Percentiles rank a stretch among this genome's conserved stretches.
phyloP scores from a whole-genome alignment of 2,888 invertebrate species.

The Eueremaeus valkanovi region DNA sequence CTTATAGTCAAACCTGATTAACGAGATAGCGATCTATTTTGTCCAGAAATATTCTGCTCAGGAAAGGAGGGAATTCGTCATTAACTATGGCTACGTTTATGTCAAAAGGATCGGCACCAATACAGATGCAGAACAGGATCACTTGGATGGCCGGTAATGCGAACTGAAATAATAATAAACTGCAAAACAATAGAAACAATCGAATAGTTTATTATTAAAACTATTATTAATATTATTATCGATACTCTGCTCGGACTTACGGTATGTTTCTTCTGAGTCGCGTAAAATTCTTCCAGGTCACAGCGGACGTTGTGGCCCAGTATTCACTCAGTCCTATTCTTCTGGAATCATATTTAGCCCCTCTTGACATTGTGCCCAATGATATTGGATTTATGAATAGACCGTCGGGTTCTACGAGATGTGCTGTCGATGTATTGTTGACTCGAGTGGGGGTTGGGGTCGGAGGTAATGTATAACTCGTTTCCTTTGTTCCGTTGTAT shows the following conservation, averaged over 20 bases:
- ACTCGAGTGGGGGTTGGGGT: slow-evolving; percentile 5
- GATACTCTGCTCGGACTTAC: slow-evolving; percentile 17
- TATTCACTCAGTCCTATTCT: slow-evolving; percentile 30
- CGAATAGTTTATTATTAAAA: not conserved
- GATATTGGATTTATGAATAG: slow-evolving; percentile 12
- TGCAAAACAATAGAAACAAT: slow-evolving; percentile 42
- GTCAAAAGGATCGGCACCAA: slow-evolving; percentile 50
- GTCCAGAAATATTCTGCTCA: slow-evolving; percentile 56
- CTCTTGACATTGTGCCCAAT: slow-evolving; percentile 15
- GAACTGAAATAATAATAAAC: slow-evolving; percentile 54
- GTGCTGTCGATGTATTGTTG: slow-evolving; percentile 33
- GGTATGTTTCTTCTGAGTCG: slow-evolving; percentile 47
- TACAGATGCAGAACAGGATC: slow-evolving; percentile 54
- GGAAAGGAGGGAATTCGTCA: slow-evolving; percentile 49
- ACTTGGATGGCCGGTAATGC: slow-evolving; percentile 54
- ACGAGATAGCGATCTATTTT: slow-evolving; percentile 67
- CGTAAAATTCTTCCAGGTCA: slow-evolving; percentile 51
- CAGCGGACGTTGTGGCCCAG: slow-evolving; percentile 38
- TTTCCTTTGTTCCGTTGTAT: slow-evolving; percentile 33
- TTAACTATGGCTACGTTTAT: slow-evolving; percentile 54
- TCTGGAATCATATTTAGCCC: slow-evolving; percentile 16
- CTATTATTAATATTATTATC: not conserved
- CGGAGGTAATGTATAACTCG: slow-evolving; percentile 39
- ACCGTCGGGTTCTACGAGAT: slow-evolving; percentile 33
- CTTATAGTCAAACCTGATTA: slow-evolving; percentile 43